phyloP scores from a whole-genome alignment of 2,113 vertebrate genomes.

The Podocnemis expansa region DNA sequence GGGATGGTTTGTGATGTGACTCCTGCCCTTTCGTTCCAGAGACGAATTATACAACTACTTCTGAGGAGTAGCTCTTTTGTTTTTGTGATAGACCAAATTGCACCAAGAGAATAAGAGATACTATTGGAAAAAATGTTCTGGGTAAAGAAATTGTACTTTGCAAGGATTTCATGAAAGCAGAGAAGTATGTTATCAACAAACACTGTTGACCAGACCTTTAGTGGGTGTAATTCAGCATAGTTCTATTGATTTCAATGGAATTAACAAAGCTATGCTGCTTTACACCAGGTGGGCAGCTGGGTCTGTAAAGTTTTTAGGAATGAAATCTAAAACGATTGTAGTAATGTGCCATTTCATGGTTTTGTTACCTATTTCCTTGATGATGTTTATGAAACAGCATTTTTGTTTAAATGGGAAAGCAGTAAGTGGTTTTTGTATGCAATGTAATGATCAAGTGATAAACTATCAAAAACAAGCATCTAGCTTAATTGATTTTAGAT shows the following conservation, averaged over 20 bases:
- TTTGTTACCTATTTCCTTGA: neutral
- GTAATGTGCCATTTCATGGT: neutral
- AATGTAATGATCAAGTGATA: neutral
- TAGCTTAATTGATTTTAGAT: neutral
- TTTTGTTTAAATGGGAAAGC: conserved; percentile 1
- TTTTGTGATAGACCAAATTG: conserved; percentile 1
- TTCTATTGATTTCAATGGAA: neutral
- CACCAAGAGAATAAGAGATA: conserved; percentile 35
- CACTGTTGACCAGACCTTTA: neutral
- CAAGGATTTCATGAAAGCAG: conserved; percentile 28
- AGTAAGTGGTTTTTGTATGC: neutral
- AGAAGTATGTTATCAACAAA: conserved; percentile 3
- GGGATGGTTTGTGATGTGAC: neutral
- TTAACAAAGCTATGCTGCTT: conserved; percentile 30
- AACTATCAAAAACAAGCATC: neutral
- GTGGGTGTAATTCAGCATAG: neutral
- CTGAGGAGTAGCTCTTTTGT: neutral
- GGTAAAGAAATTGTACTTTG: neutral
- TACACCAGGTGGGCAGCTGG: neutral
- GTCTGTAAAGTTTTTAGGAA: neutral
- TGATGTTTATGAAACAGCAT: neutral
- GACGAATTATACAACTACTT: conserved; percentile 29
- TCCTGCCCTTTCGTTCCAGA: neutral
- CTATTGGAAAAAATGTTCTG: conserved; percentile 8
- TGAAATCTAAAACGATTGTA: neutral